Evolutionary conservation across 2,113 vertebrate genomes (phyloP), one percentile per base, ranked within the genome.

Genomic region (Thryonomys swinderianus): DNA sequence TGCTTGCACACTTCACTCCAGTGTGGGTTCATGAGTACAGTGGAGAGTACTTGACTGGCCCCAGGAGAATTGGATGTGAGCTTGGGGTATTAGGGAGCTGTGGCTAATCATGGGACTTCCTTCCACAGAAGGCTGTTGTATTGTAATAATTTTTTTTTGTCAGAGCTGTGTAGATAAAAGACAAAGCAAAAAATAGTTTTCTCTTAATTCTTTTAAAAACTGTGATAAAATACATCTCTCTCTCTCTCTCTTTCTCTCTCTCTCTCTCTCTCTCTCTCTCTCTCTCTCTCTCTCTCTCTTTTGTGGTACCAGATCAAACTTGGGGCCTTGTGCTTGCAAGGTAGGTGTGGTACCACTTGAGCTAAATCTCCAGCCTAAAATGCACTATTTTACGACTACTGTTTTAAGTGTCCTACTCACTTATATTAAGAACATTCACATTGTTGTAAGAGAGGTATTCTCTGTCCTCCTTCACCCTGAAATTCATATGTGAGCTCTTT

Each of bases 141-240:
- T 61, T 85, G 81, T 80, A 12, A 85, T 90, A n/a, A n/a, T n/a
- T 18, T 62, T 79, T 90, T 12, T 7, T 7, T 4, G 6, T n/a
- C 74, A 37, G 32, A 37, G 20, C 11, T 80, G 10, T 83, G n/a
- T 90, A 45, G 48, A 67, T 55, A 81, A 62, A 10, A 80, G 84
- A 78, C 16, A 80, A 21, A 89, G 53, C 42, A 76, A 17, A 76
- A 48, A 32, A 7, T 48, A 48, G 6, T 76, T 76, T 76, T 48
- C 14, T 76, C 27, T 4, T 93, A 73, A 84, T 93, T 87, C 51
- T 84, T 92, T 57, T 18, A 25, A 96, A 94, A 32, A 80, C 37
- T 86, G 2, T 82, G 16, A 32, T 86, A 66, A 93, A 80, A 45
- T 76, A 48, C 27, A 17, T 13, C n/a, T n/a, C n/a, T n/a, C n/a